These are phyloP conservation scores for Zaprionus davidi DNA, from an alignment of 1,140 invertebrate species.

Conservation along the genomic window DNA sequence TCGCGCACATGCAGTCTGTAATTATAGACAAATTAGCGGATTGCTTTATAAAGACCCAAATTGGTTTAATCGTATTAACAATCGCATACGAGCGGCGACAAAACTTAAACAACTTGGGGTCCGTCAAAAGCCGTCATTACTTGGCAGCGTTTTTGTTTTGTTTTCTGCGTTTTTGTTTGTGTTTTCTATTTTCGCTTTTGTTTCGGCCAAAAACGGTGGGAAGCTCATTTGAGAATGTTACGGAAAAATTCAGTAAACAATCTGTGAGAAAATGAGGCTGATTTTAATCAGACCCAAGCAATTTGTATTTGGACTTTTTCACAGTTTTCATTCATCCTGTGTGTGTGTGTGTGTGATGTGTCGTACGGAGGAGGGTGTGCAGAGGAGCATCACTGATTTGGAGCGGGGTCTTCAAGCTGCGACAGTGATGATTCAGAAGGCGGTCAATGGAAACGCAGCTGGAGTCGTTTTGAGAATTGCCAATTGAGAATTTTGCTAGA, in stretches of 20 bases:
- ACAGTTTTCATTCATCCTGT: neutral
- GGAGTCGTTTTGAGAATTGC: conserved; percentile 20
- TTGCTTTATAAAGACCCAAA: conserved; percentile 56
- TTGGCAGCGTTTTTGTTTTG: conserved; percentile 43
- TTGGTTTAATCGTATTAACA: conserved; percentile 72
- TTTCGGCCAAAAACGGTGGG: conserved; percentile 63
- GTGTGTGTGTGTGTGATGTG: neutral
- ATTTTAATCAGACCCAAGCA: conserved; percentile 58
- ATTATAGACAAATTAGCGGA: conserved; percentile 76
- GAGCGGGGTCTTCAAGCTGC: neutral
- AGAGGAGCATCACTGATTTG: neutral
- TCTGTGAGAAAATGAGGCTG: conserved; percentile 56
- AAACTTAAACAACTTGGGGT: conserved; percentile 39
- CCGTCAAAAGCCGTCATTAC: conserved; percentile 57
- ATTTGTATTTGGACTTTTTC: conserved; percentile 17
- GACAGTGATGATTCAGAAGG: conserved; percentile 63
- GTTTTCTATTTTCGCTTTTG: conserved; percentile 45
- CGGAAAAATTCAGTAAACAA: conserved; percentile 71
- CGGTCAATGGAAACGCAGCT: conserved; percentile 69
- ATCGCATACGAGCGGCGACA: conserved; percentile 52
- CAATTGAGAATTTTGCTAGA: conserved; percentile 38
- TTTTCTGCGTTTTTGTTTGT: conserved; percentile 28
- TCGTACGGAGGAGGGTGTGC: neutral
- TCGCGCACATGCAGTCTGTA: conserved; percentile 44
- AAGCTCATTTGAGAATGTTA: conserved; percentile 66